A percentile compares a stretch with the other conserved stretches of the same genome.
Evolutionary conservation across 2,888 invertebrate genomes (phyloP).

Genomic region (Entomobrya multifasciata): DNA sequence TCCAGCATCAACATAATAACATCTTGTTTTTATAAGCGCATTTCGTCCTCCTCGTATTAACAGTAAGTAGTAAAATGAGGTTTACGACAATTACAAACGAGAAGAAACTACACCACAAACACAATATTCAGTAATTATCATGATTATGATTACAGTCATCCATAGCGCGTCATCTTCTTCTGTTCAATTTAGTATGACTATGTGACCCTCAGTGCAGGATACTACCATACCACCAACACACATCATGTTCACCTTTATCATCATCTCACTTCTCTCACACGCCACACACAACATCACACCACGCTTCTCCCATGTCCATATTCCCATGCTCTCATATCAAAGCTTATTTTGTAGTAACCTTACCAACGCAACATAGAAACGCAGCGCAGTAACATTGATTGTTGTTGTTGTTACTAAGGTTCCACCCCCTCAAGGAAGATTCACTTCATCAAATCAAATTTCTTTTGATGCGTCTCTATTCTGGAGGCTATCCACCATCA

Average conservation of each 20-base stretch:
- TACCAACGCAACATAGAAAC: neutral
- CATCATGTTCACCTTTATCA: neutral
- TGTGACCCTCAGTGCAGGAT: constrained; percentile 23
- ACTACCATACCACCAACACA: neutral
- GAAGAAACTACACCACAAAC: neutral
- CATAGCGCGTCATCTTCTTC: too few species aligned
- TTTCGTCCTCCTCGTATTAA: too few species aligned
- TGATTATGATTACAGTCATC: too few species aligned
- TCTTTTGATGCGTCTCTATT: neutral
- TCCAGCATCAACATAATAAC: too few species aligned
- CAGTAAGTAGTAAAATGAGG: neutral
- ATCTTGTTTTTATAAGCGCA: too few species aligned
- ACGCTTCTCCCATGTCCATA: too few species aligned
- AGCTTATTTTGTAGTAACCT: too few species aligned
- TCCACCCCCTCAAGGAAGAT: constrained; percentile 54
- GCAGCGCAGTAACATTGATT: neutral
- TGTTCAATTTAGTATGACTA: neutral
- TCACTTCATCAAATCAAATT: constrained; percentile 39
- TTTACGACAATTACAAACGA: neutral
- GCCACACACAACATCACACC: neutral
- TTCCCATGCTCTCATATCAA: too few species aligned
- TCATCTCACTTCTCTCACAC: neutral
- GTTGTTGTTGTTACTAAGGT: neutral
- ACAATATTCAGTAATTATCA: neutral
- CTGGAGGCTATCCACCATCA: constrained; percentile 13